phyloP scores from a whole-genome alignment of 2,113 vertebrate genomes.

The Arenaria interpres region DNA sequence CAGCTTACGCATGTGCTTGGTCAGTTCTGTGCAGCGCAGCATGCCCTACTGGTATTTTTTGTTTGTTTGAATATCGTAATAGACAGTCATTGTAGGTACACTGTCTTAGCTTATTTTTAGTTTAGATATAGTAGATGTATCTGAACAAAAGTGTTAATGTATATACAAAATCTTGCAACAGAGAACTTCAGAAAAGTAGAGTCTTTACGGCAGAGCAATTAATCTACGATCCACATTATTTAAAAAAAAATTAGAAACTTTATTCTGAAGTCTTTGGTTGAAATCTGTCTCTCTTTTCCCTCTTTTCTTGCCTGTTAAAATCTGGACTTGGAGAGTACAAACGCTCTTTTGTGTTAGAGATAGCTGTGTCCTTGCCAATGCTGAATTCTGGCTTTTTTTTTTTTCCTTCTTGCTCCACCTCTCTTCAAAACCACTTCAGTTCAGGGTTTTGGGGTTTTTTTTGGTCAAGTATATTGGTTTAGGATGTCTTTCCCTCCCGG shows the following conservation, averaged over 20 bases:
- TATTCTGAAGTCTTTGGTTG: neutral
- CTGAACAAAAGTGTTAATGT: neutral
- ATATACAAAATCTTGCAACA: neutral
- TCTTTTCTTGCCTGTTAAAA: constrained; percentile 11
- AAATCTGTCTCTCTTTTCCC: neutral
- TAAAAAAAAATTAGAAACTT: neutral
- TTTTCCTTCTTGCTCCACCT: constrained; percentile 65
- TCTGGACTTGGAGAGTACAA: constrained; percentile 20
- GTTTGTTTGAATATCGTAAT: neutral
- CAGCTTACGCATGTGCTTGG: accelerated
- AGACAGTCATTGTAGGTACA: neutral
- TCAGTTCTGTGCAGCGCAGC: neutral
- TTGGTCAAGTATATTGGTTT: constrained; percentile 23
- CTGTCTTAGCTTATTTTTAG: neutral
- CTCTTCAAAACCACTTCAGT: constrained; percentile 63
- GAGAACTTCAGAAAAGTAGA: neutral
- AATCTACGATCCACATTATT: neutral
- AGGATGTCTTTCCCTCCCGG: neutral
- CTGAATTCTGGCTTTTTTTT: neutral
- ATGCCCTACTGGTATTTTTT: neutral
- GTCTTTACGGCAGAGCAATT: neutral
- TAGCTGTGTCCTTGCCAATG: constrained; percentile 45
- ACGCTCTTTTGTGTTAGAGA: constrained; percentile 62
- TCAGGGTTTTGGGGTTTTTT: neutral
- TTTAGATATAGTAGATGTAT: neutral